Base-by-base conservation (phyloP, 2,113 vertebrate species). In the Otolemur garnettii region DNA sequence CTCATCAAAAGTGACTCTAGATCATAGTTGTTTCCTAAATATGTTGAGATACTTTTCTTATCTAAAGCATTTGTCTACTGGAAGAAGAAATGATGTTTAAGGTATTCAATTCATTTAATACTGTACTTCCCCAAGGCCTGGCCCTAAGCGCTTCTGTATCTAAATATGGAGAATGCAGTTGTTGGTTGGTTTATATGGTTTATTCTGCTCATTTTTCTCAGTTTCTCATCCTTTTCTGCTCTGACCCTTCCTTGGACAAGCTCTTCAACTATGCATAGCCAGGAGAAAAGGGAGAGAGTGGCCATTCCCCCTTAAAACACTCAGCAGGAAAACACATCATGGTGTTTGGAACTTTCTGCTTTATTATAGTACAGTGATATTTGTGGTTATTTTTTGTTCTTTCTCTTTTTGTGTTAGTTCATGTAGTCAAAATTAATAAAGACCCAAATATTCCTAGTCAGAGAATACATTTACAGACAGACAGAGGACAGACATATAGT, bases 381-480 rank as follows among this genome's bases (percentile, higher is more conserved):
- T 74, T 81, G n/a, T 33, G 75, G 11, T 50, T 87, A 35, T 81
- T 68, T 92, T 45, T 88, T 62, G n/a, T 93, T 92, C 35, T 79
- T 69, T 83, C 50, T 60, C 30, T 88, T 78, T 87, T 93, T 80
- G 21, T 81, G 35, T 94, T 88, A 60, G 66, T 87, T 87, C 17
- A n/a, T 85, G 35, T 83, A 55, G 24, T 93, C 33, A n/a, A 91
- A 89, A 64, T 82, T 77, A 64, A 18, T 74, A 45, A 95, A 96
- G 75, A 91, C 5, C 68, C 92, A 94, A 75, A 59, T n/a, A 45
- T 10, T 8, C 26, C 60, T 83, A 21, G 28, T 69, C 71, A 66
- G 72, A 75, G 22, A 91, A 93, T 83, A 92, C 38, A 22, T 92
- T 75, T 83, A 35, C 8, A 62, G 50, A 53, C 50, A 62, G 5